Evolutionary conservation across 2,113 vertebrate genomes (phyloP).

Genomic region (Campylorhamphus procurvoides): DNA sequence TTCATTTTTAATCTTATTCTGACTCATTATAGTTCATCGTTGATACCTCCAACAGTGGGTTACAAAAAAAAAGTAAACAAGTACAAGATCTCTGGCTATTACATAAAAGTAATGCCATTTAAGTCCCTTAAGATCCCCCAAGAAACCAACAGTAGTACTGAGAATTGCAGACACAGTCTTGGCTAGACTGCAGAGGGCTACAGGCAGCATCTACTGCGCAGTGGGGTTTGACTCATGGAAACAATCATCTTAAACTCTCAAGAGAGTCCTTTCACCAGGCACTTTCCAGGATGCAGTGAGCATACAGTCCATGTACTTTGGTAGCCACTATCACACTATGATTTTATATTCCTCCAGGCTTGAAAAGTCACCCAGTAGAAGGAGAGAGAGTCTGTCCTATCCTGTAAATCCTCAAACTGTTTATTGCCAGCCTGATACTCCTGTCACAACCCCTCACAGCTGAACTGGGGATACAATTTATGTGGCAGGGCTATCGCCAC

Average conservation of each 20-base stretch:
- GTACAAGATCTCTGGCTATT: not conserved
- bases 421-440: not conserved
- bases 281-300: not conserved
- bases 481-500: not conserved
- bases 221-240: not conserved
- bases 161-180: not conserved
- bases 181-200: not conserved
- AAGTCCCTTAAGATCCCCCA: not conserved
- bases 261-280: not conserved
- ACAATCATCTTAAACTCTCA: not conserved
- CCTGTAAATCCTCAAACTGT: not conserved
- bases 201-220: not conserved
- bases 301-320: rapidly evolving
- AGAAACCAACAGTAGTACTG: not conserved
- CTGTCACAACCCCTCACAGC: not conserved
- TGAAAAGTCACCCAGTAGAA: not conserved
- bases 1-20: not conserved
- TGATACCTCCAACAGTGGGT: not conserved
- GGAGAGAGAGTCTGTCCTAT: not conserved
- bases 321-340: not conserved
- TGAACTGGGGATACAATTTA: not conserved
- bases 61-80: not conserved
- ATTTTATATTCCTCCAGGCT: not conserved
- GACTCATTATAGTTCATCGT: not conserved
- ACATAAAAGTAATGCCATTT: not conserved